phyloP scores from a whole-genome alignment of 2,113 vertebrate species.

The Pelmatolapia mariae region DNA sequence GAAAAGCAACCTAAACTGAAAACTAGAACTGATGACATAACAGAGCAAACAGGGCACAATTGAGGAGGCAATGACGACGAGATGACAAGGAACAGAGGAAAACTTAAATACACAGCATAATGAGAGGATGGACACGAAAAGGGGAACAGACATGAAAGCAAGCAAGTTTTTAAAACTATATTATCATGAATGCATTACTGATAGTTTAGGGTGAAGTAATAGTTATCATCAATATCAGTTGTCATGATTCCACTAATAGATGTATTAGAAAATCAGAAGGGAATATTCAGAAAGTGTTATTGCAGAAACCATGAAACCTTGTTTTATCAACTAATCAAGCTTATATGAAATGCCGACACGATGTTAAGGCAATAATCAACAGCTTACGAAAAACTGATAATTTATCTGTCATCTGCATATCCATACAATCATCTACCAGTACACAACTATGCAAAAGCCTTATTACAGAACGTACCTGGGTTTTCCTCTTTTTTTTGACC shows the following conservation, averaged over 20 bases:
- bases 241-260: neutral
- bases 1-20: neutral
- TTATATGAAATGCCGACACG: neutral
- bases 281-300: neutral
- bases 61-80: fast-evolving
- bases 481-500: neutral
- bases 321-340: neutral
- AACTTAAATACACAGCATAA: neutral
- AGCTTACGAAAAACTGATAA: neutral
- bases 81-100: neutral
- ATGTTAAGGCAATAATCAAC: neutral
- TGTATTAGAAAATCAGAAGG: neutral
- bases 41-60: neutral
- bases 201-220: neutral
- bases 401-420: neutral
- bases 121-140: neutral
- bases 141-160: neutral
- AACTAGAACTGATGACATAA: neutral
- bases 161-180: neutral
- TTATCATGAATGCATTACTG: fast-evolving
- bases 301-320: neutral
- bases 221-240: neutral
- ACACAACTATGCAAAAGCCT: neutral
- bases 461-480: neutral
- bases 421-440: neutral